phyloP scores from a whole-genome alignment of 1,140 invertebrate genomes.

The Aphidius gifuensis region DNA sequence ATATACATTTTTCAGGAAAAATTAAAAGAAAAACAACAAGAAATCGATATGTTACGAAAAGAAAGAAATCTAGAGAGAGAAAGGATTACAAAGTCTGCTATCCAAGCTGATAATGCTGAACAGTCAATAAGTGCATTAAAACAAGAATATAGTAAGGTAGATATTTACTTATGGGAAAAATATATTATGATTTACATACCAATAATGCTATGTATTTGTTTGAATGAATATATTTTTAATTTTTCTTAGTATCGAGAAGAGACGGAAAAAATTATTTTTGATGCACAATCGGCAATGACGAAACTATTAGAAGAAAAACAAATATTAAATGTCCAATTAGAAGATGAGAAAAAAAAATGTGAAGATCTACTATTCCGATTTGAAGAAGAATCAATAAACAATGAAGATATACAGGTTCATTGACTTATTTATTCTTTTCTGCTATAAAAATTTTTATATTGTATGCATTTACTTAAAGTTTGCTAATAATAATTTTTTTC shows the following conservation, averaged over 20 bases:
- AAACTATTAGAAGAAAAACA: constrained; percentile 66
- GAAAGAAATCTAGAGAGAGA: constrained; percentile 85
- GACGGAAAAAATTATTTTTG: constrained; percentile 54
- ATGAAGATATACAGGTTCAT: constrained; percentile 71
- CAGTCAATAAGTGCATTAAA: constrained; percentile 52
- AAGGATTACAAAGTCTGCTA: constrained; percentile 66
- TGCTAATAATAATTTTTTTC: constrained; percentile 43
- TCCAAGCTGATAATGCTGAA: constrained; percentile 68
- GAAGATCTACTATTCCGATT: constrained; percentile 90
- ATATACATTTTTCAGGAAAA: constrained; percentile 66
- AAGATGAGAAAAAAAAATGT: constrained; percentile 82
- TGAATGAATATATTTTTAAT: neutral
- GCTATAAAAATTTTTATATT: neutral
- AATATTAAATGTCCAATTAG: constrained; percentile 66
- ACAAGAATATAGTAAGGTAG: constrained; percentile 59
- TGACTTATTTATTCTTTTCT: neutral
- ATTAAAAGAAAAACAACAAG: constrained; percentile 87
- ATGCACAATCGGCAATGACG: constrained; percentile 46
- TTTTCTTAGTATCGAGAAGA: constrained; percentile 55
- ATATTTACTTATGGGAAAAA: constrained; percentile 12
- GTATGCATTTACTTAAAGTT: neutral
- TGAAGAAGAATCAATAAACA: constrained; percentile 82
- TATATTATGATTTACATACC: neutral
- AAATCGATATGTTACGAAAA: constrained; percentile 84
- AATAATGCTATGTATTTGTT: constrained; percentile 13